These are phyloP conservation scores for Coendou prehensilis DNA, from an alignment of 2,797 vertebrate genomes.

Conservation along the genomic window DNA sequence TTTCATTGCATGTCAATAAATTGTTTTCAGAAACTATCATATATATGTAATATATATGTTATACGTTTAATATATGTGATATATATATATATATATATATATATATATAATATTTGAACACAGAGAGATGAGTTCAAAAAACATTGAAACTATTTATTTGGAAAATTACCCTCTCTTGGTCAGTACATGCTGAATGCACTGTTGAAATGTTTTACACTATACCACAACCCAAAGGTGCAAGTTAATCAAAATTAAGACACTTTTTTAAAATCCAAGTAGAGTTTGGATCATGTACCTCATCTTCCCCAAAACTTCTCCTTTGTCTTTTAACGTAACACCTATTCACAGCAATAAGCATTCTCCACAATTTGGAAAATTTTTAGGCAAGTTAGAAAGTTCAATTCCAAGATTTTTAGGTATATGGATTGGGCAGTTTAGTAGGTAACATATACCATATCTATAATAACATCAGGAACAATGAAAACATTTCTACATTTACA, in stretches of 20 bases:
- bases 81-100: neutral
- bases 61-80: neutral
- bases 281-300: neutral
- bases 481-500: neutral
- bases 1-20: slow-evolving; percentile 1
- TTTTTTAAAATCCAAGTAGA: neutral
- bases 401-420: neutral
- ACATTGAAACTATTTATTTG: neutral
- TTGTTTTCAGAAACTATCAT: neutral
- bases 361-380: neutral
- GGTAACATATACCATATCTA: neutral
- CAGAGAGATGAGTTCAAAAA: neutral
- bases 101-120: neutral
- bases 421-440: neutral
- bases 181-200: neutral
- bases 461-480: neutral
- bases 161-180: neutral
- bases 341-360: neutral
- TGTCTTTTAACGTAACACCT: neutral
- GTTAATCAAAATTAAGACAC: neutral
- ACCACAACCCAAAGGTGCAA: neutral
- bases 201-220: neutral
- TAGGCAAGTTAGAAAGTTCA: slow-evolving; percentile 33
- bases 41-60: neutral
- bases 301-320: neutral